Evolutionary conservation across 2,113 vertebrate genomes (phyloP).

Genomic region (Picathartes gymnocephalus): DNA sequence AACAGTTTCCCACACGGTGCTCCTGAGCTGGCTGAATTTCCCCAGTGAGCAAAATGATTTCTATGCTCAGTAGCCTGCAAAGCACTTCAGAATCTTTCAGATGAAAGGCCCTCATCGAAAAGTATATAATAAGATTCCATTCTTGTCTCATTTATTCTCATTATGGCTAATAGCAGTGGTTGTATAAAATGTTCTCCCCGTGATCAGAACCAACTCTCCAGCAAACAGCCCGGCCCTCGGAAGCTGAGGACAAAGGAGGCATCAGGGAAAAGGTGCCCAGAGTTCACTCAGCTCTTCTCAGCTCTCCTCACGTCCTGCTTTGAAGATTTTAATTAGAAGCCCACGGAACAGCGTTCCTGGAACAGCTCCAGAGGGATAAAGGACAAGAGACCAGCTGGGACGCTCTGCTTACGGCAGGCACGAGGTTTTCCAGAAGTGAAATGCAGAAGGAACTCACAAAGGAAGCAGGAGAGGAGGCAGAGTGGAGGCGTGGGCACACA

Average conservation of each 20-base stretch:
- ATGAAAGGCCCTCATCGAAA: slow-evolving; percentile 42
- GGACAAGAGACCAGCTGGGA: background rate
- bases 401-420: fast-evolving
- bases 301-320: background rate
- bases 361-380: slow-evolving; percentile 9
- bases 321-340: slow-evolving; percentile 56
- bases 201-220: background rate
- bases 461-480: background rate
- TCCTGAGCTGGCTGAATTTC: background rate
- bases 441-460: background rate
- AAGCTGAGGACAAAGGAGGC: slow-evolving; percentile 23
- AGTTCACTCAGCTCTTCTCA: background rate
- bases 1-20: background rate
- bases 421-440: background rate
- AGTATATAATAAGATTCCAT: slow-evolving; percentile 31
- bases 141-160: slow-evolving; percentile 54
- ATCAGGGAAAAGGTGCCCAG: background rate
- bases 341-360: background rate
- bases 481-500: background rate
- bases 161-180: slow-evolving; percentile 40
- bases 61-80: slow-evolving; percentile 14
- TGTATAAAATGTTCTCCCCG: slow-evolving; percentile 20
- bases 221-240: background rate
- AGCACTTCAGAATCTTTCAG: slow-evolving; percentile 28
- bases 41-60: slow-evolving; percentile 6